A percentile compares a stretch with the other conserved stretches of the same genome.
These are phyloP conservation scores for Lonchura striata DNA, from an alignment of 2,113 vertebrate genomes.

Conservation along the genomic window DNA sequence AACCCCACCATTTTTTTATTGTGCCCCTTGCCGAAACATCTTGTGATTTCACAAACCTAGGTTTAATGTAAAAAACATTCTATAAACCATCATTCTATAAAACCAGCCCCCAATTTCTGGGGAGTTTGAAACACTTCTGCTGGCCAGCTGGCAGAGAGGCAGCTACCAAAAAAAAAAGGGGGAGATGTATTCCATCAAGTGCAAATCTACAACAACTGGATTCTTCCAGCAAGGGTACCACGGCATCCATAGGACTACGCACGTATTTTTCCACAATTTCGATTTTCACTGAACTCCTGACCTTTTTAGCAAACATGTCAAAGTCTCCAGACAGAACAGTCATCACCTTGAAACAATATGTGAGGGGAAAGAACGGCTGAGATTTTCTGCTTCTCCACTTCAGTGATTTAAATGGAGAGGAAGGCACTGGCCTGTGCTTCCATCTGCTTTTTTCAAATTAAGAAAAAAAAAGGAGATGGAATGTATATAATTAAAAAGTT, in stretches of 20 bases:
- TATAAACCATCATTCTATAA: not conserved
- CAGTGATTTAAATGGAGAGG: slow-evolving; percentile 17
- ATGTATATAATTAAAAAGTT: slow-evolving; percentile 75
- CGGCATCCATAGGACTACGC: not conserved
- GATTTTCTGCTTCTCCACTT: slow-evolving; percentile 49
- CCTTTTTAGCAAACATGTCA: slow-evolving; percentile 64
- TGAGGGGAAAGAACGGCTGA: not conserved
- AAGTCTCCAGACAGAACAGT: slow-evolving; percentile 64
- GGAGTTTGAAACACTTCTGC: not conserved
- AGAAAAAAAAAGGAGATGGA: slow-evolving; percentile 57
- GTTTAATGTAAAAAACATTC: not conserved
- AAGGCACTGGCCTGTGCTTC: slow-evolving; percentile 33
- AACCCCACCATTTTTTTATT: not conserved
- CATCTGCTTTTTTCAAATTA: slow-evolving; percentile 72
- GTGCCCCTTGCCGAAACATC: not conserved
- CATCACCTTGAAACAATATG: slow-evolving; percentile 64
- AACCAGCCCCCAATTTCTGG: no score
- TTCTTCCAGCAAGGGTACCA: not conserved
- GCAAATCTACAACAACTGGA: not conserved
- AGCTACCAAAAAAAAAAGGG: not conserved
- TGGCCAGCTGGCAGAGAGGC: not conserved
- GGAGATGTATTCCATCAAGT: not conserved
- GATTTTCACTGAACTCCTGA: slow-evolving; percentile 67
- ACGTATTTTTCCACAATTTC: not conserved
- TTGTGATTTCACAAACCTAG: not conserved